Evolutionary conservation across 2,888 invertebrate species (phyloP), one percentile per base, ranked within the genome.

Genomic region (Chymomyza amoena): DNA sequence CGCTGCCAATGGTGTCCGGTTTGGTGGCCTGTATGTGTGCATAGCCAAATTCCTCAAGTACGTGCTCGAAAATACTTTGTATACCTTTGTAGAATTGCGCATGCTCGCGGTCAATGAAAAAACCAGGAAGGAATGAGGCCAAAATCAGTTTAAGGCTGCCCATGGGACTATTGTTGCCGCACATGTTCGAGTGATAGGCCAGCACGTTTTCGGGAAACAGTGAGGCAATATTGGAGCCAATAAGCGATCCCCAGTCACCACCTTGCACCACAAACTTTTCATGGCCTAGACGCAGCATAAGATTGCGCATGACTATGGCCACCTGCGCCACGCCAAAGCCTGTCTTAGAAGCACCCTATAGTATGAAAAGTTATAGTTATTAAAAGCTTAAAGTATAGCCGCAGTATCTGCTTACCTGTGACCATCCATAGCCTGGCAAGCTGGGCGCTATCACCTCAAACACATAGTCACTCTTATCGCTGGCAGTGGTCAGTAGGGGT

Each of bases 1-100:
- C 90, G n/a, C 79, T 83, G 65, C 97, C 97, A 77, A 97, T 92
- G 0, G 97, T 97, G 87, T 98, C 97, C 13, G 98, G 97, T 90
- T 97, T 97, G 0, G 97, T 96, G 0, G 96, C 94, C 90, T 98
- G 97, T 2, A 97, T 81, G 87, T 97, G 97, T 76, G 96, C 87
- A 81, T 95, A 95, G 2, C 94, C 94, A 16, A 80, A 80, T 87
- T 94, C 94, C 75, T 91, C 85, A 50, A 93, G n/a, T 0, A 91
- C 1, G 25, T 64, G 32, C 1, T 6, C 3, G 7, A 91, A 84
- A 0, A 84, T 20, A 0, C 81, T 57, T 0, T 79, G 75, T 0
- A 92, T 13, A 0, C 94, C 93, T 73, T 92, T 93, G 75, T 93
- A 90, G 85, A 88, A 93, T 0, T 92, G 88, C 10, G 90, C 82